These are phyloP conservation scores for Stenolophus ochropezus DNA, from an alignment of 2,888 invertebrate genomes.

Conservation along the genomic window DNA sequence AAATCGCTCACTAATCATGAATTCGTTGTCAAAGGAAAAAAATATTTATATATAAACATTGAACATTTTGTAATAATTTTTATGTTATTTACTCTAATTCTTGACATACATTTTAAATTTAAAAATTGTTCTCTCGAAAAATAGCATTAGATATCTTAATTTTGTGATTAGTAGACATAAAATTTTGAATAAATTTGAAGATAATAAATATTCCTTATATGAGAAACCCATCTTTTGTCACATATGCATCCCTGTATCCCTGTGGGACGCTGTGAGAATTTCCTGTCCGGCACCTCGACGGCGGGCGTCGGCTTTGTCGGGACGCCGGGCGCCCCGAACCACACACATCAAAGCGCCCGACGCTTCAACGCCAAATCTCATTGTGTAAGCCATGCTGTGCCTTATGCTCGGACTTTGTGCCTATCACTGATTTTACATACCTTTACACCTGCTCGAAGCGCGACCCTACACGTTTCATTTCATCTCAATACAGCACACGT, in stretches of 20 bases:
- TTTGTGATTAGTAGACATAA: too few species aligned
- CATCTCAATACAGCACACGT: too few species aligned
- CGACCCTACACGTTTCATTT: background rate
- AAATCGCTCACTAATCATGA: too few species aligned
- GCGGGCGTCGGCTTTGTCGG: background rate
- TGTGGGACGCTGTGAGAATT: background rate
- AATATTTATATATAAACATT: too few species aligned
- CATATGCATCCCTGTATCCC: background rate
- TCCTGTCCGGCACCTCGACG: background rate
- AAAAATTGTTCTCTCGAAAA: too few species aligned
- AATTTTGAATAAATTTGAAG: background rate
- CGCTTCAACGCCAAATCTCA: background rate
- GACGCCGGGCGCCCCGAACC: background rate
- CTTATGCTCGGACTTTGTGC: background rate
- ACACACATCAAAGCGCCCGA: conserved; percentile 2
- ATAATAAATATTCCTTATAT: background rate
- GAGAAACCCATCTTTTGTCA: background rate
- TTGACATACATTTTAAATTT: too few species aligned
- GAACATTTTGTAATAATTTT: too few species aligned
- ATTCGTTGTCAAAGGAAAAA: too few species aligned
- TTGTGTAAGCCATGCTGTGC: background rate
- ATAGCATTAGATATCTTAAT: too few species aligned
- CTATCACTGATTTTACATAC: conserved; percentile 3
- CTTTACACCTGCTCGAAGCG: background rate
- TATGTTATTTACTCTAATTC: too few species aligned